Base-by-base conservation (phyloP, 64 coral and sea anemone genomes). In the Cladopsammia gracilis region DNA sequence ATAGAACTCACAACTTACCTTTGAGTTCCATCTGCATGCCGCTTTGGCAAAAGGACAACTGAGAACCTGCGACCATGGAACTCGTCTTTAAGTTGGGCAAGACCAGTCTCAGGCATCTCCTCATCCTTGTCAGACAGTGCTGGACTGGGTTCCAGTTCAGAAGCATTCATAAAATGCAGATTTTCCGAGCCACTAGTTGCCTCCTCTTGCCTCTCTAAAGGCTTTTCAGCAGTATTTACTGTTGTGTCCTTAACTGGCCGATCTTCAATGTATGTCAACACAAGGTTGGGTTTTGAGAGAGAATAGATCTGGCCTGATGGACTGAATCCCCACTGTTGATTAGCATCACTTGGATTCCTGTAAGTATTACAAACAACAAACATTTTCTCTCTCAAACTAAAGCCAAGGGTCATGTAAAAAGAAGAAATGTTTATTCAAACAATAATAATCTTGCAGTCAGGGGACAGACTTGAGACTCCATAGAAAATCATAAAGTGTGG, bases 311-410 rank as follows among this genome's bases (percentile, higher is more conserved):
- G 91, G 24, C 98, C 98, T 54, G 98, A 89, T 9, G 88, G 62
- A 44, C 94, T 99, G 67, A 99, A 99, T 60, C 76, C 91, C 98
- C 98, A 99, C 4, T 92, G 95, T 23, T 98, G 97, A 42, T 42
- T 83, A 23, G 62, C 71, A 68, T 98, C 81, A 73, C 65, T 89
- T 7, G 90, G 56, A 48, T 71, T 80, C 48, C 96, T 98, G 13
- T 22, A 58, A 73, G 51, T 70, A 44, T 69, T 50, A 25, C 62
- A 34, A 48, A 57, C 20, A 69, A 8, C 14, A 52, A 9, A 80
- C 7, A 10, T 2, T 47, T 10, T 62, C 43, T 78, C 34, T 34
- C 34, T 34, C 34, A 34, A 34, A 34, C 34, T 34, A 34, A 34
- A 34, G 34, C 2, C 34, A 34, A 34, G 34, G 34, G 34, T 34